Evolutionary conservation across 53 echinoderm and acorn worm genomes (phyloP).

Genomic region (Luidia sarsii): DNA sequence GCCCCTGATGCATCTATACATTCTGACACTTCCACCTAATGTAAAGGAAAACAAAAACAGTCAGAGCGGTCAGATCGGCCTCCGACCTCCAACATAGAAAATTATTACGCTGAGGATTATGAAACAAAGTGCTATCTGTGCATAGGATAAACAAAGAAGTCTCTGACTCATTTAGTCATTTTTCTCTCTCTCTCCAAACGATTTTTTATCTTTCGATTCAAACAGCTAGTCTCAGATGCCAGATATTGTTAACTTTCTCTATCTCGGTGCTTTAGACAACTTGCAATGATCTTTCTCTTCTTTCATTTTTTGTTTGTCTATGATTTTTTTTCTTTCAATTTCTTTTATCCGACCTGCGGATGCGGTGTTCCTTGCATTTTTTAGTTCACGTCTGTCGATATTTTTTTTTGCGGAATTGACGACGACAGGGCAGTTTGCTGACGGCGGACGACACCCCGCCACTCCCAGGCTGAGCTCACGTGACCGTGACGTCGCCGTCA

Average conservation of each 20-base stretch:
- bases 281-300: conserved; percentile 56
- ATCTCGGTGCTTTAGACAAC: conserved; percentile 8
- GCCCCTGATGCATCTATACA: too few relatives aligned
- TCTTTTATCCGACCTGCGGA: conserved; percentile 56
- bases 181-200: background rate
- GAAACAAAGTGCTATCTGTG: too few relatives aligned
- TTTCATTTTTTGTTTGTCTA: too few relatives aligned
- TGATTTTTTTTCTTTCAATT: too few relatives aligned
- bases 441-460: background rate
- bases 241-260: background rate
- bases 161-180: background rate
- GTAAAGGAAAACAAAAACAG: too few relatives aligned
- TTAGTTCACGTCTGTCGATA: background rate
- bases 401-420: background rate
- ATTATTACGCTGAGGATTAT: too few relatives aligned
- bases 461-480: background rate
- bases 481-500: background rate
- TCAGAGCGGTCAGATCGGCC: too few relatives aligned
- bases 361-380: conserved; percentile 32
- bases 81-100: too few relatives aligned
- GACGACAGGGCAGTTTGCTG: background rate
- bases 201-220: background rate
- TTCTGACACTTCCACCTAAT: too few relatives aligned
- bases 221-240: background rate
- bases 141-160: conserved; percentile 35